A percentile compares a stretch with the other conserved stretches of the same genome.
phyloP scores from a whole-genome alignment of 2,113 vertebrate species.

The Raja brachyura region DNA sequence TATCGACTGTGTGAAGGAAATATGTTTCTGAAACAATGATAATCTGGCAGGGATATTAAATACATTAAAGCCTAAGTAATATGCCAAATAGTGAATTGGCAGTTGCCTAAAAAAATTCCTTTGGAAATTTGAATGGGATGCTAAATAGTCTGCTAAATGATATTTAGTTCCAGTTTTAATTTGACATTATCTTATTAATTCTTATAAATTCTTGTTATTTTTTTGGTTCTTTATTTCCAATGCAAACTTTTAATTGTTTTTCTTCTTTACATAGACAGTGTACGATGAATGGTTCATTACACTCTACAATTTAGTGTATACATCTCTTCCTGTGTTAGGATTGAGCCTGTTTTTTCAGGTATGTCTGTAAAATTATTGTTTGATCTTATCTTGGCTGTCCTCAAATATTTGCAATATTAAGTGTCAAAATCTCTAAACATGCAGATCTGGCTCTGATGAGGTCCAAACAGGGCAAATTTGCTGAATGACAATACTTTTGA shows the following conservation, averaged over 20 bases:
- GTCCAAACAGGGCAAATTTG: not conserved
- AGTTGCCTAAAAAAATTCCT: not conserved
- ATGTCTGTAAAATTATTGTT: constrained; percentile 34
- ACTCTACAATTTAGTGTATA: constrained; percentile 86
- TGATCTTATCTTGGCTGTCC: not conserved
- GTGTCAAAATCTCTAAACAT: not conserved
- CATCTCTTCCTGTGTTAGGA: constrained; percentile 79
- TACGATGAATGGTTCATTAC: constrained; percentile 95
- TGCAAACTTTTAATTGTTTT: constrained; percentile 15
- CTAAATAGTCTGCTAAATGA: not conserved
- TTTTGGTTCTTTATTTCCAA: not conserved
- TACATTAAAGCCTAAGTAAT: not conserved
- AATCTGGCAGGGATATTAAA: not conserved
- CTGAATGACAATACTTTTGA: not conserved
- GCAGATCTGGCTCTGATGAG: not conserved
- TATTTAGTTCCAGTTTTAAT: not conserved
- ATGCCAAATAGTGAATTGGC: not conserved
- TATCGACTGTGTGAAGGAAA: no score
- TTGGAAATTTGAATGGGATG: not conserved
- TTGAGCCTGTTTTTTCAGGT: constrained; percentile 95
- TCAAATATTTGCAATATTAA: not conserved
- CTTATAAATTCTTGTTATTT: not conserved
- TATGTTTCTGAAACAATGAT: not conserved
- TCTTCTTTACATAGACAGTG: constrained; percentile 65
- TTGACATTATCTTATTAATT: not conserved